These are phyloP conservation scores for Drosophila acutilabella DNA, from an alignment of 2,888 invertebrate genomes.

Conservation along the genomic window DNA sequence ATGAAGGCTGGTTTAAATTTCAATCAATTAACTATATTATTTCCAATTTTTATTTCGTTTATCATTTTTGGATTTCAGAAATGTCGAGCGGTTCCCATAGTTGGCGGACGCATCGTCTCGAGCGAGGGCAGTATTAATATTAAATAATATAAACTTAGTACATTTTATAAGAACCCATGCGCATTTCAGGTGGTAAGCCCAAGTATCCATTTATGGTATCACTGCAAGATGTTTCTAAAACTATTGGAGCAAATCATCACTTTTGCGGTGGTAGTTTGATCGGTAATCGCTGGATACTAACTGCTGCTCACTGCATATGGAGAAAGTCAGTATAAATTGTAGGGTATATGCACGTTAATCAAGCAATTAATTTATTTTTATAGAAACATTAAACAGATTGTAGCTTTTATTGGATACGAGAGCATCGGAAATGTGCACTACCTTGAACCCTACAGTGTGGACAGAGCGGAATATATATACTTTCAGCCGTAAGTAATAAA, in stretches of 20 bases:
- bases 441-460: slow-evolving; percentile 62
- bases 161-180: slow-evolving; percentile 16
- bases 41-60: slow-evolving; percentile 13
- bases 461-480: slow-evolving; percentile 72
- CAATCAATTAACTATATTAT: slow-evolving; percentile 18
- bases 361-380: background rate
- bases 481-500: slow-evolving; percentile 79
- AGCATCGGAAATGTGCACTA: slow-evolving; percentile 64
- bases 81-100: slow-evolving; percentile 73
- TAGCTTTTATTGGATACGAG: slow-evolving; percentile 77
- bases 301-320: slow-evolving; percentile 84
- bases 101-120: slow-evolving; percentile 75
- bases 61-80: slow-evolving; percentile 12
- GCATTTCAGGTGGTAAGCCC: slow-evolving; percentile 47
- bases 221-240: slow-evolving; percentile 71
- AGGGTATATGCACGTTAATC: background rate
- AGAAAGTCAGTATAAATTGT: slow-evolving; percentile 72
- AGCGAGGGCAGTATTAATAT: slow-evolving; percentile 62
- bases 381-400: slow-evolving; percentile 71
- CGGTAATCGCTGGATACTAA: slow-evolving; percentile 80
- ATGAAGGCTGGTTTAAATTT: slow-evolving; percentile 53
- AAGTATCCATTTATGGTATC: slow-evolving; percentile 83
- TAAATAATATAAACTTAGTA: slow-evolving; percentile 5
- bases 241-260: slow-evolving; percentile 64
- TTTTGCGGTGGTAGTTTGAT: slow-evolving; percentile 84